Evolutionary conservation across 2,113 vertebrate species (phyloP).

Genomic region (Myiagra hebetior): DNA sequence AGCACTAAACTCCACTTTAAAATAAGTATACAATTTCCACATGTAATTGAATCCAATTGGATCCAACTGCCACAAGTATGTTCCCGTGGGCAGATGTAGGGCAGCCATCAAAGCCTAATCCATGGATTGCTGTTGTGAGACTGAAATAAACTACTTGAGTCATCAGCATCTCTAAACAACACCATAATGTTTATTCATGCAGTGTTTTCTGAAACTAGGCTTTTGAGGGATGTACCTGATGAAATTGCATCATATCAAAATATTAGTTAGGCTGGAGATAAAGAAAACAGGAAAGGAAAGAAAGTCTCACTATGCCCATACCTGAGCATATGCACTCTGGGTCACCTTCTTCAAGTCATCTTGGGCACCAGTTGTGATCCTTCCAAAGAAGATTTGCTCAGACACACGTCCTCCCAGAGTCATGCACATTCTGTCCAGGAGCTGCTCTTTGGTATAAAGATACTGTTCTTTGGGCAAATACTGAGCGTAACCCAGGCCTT

Average conservation of each 20-base stretch:
- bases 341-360: constrained; percentile 95
- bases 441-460: constrained; percentile 93
- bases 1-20: background rate
- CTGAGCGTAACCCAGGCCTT: constrained; percentile 95
- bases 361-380: constrained; percentile 93
- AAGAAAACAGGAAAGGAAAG: background rate
- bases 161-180: background rate
- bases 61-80: background rate
- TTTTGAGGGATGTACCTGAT: background rate
- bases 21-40: background rate
- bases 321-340: constrained; percentile 96
- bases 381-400: constrained; percentile 93
- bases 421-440: constrained; percentile 99
- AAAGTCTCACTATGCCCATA: constrained; percentile 21
- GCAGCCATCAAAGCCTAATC: background rate
- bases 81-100: background rate
- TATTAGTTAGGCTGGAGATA: background rate
- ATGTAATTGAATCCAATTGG: background rate
- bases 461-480: constrained; percentile 96
- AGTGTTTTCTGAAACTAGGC: background rate
- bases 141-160: background rate
- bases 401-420: constrained; percentile 91
- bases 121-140: background rate
- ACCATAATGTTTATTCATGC: background rate
- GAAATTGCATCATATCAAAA: background rate